These are phyloP conservation scores for Hedya salicella DNA, from an alignment of 2,888 invertebrate genomes.

Conservation along the genomic window DNA sequence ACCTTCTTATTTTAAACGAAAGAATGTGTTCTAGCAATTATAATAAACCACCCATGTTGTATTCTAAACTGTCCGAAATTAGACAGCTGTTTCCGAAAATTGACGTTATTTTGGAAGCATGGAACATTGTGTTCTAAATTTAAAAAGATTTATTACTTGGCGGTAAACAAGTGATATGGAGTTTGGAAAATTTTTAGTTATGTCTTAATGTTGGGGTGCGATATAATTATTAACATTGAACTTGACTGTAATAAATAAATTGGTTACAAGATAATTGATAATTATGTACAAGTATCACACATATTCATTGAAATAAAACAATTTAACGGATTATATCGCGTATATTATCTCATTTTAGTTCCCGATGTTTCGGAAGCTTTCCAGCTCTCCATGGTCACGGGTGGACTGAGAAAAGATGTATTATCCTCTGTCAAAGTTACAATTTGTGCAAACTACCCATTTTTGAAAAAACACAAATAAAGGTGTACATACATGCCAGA, in stretches of 20 bases:
- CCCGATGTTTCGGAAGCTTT: no score
- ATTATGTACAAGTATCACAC: no score
- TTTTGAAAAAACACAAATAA: no score
- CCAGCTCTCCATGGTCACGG: no score
- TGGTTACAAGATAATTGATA: neutral
- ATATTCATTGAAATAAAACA: no score
- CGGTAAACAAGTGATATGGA: slow-evolving; percentile 35
- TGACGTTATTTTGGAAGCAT: slow-evolving; percentile 14
- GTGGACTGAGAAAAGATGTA: no score
- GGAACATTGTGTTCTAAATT: slow-evolving; percentile 18
- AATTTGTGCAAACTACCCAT: no score
- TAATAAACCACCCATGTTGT: slow-evolving; percentile 44
- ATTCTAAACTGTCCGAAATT: slow-evolving; percentile 27
- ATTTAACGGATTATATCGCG: no score
- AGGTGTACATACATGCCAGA: no score
- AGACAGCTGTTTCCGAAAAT: neutral
- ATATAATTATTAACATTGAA: slow-evolving; percentile 5
- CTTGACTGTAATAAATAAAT: slow-evolving; percentile 4
- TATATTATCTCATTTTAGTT: no score
- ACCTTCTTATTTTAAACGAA: slow-evolving; percentile 3
- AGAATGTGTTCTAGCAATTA: slow-evolving; percentile 6
- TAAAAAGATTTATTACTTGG: slow-evolving; percentile 41
- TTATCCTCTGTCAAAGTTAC: no score
- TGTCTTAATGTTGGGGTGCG: neutral
- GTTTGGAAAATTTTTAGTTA: slow-evolving; percentile 29